These are phyloP conservation scores for Erythrocercus mccallii DNA, from an alignment of 2,113 vertebrate species.

Conservation along the genomic window DNA sequence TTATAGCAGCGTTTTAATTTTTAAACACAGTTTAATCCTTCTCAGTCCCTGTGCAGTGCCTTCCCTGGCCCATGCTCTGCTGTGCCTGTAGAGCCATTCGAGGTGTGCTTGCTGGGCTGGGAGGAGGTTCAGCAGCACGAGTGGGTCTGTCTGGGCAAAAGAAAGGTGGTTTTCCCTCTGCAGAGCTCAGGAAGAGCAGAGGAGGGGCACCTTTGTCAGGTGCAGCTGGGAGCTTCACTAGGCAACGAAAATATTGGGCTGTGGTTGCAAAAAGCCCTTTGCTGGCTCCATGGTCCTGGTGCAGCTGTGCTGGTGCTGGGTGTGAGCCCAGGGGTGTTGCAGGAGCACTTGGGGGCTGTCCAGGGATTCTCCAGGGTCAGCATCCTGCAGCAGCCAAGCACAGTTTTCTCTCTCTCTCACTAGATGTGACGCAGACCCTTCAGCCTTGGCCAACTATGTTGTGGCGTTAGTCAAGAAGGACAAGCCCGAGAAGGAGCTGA, in stretches of 20 bases:
- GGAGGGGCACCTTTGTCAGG: not conserved
- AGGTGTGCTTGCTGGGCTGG: not conserved
- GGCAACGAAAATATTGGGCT: fast-evolving
- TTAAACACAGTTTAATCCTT: not conserved
- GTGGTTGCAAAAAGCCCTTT: not conserved
- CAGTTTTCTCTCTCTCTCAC: conserved; percentile 18
- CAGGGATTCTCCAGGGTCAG: fast-evolving
- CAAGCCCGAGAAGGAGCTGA: conserved; percentile 96
- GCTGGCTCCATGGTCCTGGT: fast-evolving
- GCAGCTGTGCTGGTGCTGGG: not conserved
- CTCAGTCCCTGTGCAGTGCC: not conserved
- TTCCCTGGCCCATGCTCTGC: not conserved
- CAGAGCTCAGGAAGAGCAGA: not conserved
- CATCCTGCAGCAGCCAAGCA: not conserved
- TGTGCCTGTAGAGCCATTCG: fast-evolving
- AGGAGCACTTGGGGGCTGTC: not conserved
- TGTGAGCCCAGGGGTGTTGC: not conserved
- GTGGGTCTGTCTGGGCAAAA: not conserved
- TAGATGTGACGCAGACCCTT: conserved; percentile 98
- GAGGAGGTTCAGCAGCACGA: not conserved
- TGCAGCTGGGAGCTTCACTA: fast-evolving
- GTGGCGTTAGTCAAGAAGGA: conserved; percentile 98
- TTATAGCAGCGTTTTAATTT: not conserved
- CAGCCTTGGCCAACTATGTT: conserved; percentile 98
- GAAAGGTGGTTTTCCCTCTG: too few relatives aligned